Evolutionary conservation across 2,113 vertebrate species (phyloP).

Genomic region (Solea senegalensis): DNA sequence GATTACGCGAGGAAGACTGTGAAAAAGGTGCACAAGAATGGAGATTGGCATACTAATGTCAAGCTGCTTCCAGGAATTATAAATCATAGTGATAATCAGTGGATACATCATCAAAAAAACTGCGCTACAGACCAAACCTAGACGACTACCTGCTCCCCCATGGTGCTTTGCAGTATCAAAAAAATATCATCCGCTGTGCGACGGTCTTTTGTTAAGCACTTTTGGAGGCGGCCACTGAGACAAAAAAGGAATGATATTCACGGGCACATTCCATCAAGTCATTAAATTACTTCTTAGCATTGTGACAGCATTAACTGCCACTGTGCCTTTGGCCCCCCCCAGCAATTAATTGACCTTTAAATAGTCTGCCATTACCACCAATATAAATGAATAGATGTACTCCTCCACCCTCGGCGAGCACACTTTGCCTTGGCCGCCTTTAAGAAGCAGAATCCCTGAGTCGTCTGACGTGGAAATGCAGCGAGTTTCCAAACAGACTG

Average conservation of each 20-base stretch:
- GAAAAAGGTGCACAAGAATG: slow-evolving; percentile 47
- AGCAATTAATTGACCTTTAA: slow-evolving; percentile 76
- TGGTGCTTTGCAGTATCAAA: slow-evolving; percentile 13
- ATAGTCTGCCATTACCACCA: slow-evolving; percentile 75
- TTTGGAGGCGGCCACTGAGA: slow-evolving; percentile 30
- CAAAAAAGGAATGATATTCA: slow-evolving; percentile 24
- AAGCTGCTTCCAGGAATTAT: slow-evolving; percentile 24
- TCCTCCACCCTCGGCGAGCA: slow-evolving; percentile 52
- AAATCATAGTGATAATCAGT: not conserved
- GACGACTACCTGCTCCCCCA: not conserved
- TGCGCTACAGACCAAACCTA: not conserved
- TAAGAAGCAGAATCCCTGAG: slow-evolving; percentile 26
- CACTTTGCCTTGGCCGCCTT: slow-evolving; percentile 19
- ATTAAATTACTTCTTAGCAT: slow-evolving; percentile 66
- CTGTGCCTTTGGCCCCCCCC: slow-evolving; percentile 68
- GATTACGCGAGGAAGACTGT: slow-evolving; percentile 43
- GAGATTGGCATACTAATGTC: slow-evolving; percentile 25
- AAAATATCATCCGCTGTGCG: slow-evolving; percentile 9
- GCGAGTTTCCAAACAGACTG: slow-evolving; percentile 25
- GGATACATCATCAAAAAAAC: slow-evolving; percentile 9
- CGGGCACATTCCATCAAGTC: slow-evolving; percentile 53
- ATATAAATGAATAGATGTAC: slow-evolving; percentile 71
- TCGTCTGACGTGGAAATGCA: slow-evolving; percentile 17
- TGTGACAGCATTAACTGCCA: slow-evolving; percentile 73
- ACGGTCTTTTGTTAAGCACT: slow-evolving; percentile 7